Evolutionary conservation across 2,113 vertebrate genomes (phyloP).

Genomic region (Callithrix jacchus): DNA sequence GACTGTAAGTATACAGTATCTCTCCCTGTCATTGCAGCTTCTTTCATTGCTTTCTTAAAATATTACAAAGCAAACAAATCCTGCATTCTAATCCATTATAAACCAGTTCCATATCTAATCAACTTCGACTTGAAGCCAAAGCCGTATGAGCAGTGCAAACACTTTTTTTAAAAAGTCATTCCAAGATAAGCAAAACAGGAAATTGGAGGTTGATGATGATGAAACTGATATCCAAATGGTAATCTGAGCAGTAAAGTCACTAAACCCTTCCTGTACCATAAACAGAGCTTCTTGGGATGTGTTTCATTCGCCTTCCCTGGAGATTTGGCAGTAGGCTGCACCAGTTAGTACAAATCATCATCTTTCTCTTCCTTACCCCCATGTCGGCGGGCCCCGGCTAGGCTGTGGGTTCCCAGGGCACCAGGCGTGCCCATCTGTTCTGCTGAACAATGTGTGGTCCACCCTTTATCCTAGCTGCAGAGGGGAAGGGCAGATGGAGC

Average conservation of each 20-base stretch:
- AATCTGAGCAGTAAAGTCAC: conserved; percentile 81
- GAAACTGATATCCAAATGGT: conserved; percentile 83
- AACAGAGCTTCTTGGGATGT: conserved; percentile 78
- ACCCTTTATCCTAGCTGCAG: not conserved
- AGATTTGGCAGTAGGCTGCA: not conserved
- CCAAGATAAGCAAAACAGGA: conserved; percentile 87
- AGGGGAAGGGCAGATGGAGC: not conserved
- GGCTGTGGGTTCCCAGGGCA: not conserved
- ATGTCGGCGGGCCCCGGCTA: fast-evolving
- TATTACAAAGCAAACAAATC: conserved; percentile 75
- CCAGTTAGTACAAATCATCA: not conserved
- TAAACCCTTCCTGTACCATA: conserved; percentile 83
- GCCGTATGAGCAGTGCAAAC: conserved; percentile 78
- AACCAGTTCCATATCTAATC: conserved; percentile 78
- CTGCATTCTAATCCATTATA: conserved; percentile 76
- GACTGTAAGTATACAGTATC: conserved; percentile 57
- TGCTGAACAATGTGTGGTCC: conserved; percentile 48
- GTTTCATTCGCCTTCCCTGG: conserved; percentile 57
- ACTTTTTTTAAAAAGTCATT: conserved; percentile 72
- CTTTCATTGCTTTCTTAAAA: conserved; percentile 76
- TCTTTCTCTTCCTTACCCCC: not conserved
- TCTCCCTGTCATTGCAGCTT: not conserved
- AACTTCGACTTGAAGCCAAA: conserved; percentile 70
- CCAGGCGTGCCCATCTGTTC: conserved; percentile 66
- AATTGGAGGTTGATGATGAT: conserved; percentile 82